phyloP scores from a whole-genome alignment of 2,113 vertebrate genomes.

The Datnioides undecimradiatus region DNA sequence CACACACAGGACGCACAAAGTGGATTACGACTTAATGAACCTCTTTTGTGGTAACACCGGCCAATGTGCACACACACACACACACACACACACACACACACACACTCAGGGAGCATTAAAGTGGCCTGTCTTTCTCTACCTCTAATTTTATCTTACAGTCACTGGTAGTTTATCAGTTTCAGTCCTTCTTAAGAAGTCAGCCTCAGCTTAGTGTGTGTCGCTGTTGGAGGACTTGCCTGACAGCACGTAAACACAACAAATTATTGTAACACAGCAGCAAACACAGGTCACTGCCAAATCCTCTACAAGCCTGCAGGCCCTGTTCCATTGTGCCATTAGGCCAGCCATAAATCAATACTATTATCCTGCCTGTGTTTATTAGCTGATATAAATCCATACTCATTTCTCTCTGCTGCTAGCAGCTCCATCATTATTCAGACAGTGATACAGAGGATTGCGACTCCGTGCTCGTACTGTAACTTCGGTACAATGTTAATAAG shows the following conservation, averaged over 20 bases:
- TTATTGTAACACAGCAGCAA: constrained; percentile 42
- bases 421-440: constrained; percentile 54
- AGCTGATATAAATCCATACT: constrained; percentile 66
- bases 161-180: constrained; percentile 1
- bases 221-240: constrained; percentile 16
- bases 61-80: not conserved
- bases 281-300: constrained; percentile 51
- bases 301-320: constrained; percentile 34
- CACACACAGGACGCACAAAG: constrained; percentile 26
- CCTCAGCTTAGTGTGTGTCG: constrained; percentile 30
- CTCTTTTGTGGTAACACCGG: constrained; percentile 37
- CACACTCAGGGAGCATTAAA: not conserved
- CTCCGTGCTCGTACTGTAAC: constrained; percentile 1
- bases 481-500: constrained; percentile 30
- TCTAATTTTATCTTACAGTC: not conserved
- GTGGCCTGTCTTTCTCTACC: not conserved
- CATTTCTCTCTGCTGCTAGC: constrained; percentile 25
- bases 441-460: constrained; percentile 12
- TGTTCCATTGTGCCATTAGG: constrained; percentile 63
- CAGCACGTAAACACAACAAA: constrained; percentile 50
- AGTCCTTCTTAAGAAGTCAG: constrained; percentile 34
- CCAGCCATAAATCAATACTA: constrained; percentile 63
- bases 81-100: not conserved
- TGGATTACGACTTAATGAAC: constrained; percentile 63
- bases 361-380: constrained; percentile 64